Evolutionary conservation across 1,140 invertebrate genomes (phyloP).

Genomic region (Orius insidiosus): DNA sequence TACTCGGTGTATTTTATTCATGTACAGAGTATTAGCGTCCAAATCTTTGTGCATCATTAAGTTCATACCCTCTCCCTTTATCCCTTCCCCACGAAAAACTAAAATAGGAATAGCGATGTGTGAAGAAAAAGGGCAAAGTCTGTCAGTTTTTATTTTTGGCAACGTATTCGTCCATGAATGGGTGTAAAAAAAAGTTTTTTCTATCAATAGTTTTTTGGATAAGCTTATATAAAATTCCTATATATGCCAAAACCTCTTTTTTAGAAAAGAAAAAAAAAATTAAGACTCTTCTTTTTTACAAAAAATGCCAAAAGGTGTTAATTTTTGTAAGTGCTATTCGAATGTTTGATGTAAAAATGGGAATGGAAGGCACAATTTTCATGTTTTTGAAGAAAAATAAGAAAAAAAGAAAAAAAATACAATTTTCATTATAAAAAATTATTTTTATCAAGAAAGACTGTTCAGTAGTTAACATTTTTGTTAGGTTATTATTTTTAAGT

Average conservation of each 20-base stretch:
- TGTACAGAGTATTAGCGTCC: no score
- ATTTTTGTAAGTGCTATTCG: background rate
- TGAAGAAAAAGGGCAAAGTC: slow-evolving; percentile 3
- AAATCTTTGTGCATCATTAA: no score
- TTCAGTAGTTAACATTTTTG: slow-evolving; percentile 9
- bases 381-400: slow-evolving; percentile 4
- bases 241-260: slow-evolving; percentile 5
- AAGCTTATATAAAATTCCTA: slow-evolving; percentile 7
- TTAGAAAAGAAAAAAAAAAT: no score
- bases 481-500: slow-evolving; percentile 10
- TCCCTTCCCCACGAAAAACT: no score
- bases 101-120: no score
- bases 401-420: background rate
- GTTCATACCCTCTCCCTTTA: no score
- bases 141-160: slow-evolving; percentile 7
- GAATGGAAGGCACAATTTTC: background rate
- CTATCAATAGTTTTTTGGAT: background rate
- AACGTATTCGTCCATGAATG: slow-evolving; percentile 8
- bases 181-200: slow-evolving; percentile 4
- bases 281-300: background rate
- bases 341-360: background rate
- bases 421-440: slow-evolving; percentile 3
- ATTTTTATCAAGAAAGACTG: slow-evolving; percentile 13
- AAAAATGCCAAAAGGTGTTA: background rate
- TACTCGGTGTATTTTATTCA: no score